Evolutionary conservation across 2,888 invertebrate species (phyloP).

Genomic region (Agrotis segetum): DNA sequence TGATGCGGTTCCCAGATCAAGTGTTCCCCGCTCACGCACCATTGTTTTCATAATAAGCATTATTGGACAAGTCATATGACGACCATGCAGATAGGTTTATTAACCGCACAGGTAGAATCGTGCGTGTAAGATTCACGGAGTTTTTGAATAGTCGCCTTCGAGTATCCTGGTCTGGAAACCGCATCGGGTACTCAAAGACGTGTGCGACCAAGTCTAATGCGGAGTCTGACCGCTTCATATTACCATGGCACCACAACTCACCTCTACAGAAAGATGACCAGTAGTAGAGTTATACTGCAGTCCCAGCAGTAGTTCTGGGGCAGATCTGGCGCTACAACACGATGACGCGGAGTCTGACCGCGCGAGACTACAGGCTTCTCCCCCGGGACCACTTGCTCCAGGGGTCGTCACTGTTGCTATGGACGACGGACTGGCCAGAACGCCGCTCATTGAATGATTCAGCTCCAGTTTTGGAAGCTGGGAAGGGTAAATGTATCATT

Average conservation of each 20-base stretch:
- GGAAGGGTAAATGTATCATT: not conserved
- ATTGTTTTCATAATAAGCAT: too few relatives aligned
- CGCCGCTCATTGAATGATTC: conserved; percentile 79
- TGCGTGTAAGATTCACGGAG: too few relatives aligned
- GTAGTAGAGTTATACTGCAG: conserved; percentile 98
- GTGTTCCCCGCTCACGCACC: too few relatives aligned
- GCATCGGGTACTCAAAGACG: too few relatives aligned
- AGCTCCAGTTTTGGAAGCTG: conserved; percentile 84
- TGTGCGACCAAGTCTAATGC: too few relatives aligned
- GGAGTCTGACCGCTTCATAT: too few relatives aligned
- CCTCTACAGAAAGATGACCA: conserved; percentile 97
- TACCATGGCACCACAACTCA: conserved; percentile 71
- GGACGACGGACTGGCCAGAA: conserved; percentile 83
- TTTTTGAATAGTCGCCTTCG: too few relatives aligned
- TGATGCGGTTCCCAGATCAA: too few relatives aligned
- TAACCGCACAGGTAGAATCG: too few relatives aligned
- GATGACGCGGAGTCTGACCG: conserved; percentile 98
- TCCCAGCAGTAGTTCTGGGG: conserved; percentile 97
- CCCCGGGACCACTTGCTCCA: conserved; percentile 64
- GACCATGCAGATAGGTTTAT: too few relatives aligned
- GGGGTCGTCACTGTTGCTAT: conserved; percentile 78
- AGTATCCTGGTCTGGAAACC: too few relatives aligned
- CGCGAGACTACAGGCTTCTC: conserved; percentile 93
- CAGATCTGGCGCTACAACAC: conserved; percentile 97
- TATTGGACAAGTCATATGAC: too few relatives aligned